These are phyloP conservation scores for Nemopilema nomurai DNA, from an alignment of 30 jellyfish, hydroid and myxozoan species.

Conservation along the genomic window DNA sequence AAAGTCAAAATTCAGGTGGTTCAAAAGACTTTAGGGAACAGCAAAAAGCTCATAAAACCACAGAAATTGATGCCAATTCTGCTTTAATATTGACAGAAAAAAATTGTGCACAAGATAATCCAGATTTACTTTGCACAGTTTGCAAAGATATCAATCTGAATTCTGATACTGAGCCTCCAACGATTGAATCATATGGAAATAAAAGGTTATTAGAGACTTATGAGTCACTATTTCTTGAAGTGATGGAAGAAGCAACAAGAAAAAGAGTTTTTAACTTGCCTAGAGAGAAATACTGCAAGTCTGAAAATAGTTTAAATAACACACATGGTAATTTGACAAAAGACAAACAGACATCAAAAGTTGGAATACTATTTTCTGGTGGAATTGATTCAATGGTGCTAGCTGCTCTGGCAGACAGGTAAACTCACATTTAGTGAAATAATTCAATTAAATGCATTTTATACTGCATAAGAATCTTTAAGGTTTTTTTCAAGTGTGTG, in stretches of 20 bases:
- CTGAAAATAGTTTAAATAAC: background rate
- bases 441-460: too few relatives aligned
- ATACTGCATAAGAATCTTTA: too few relatives aligned
- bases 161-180: constrained; percentile 34
- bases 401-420: constrained; percentile 92
- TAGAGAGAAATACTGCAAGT: background rate
- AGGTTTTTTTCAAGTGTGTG: too few relatives aligned
- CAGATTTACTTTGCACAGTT: background rate
- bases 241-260: constrained; percentile 61
- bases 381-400: constrained; percentile 89
- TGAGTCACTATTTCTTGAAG: constrained; percentile 5
- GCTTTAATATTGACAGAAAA: too few relatives aligned
- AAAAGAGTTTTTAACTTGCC: constrained; percentile 80
- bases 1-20: too few relatives aligned
- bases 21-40: too few relatives aligned
- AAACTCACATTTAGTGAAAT: background rate
- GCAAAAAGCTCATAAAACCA: too few relatives aligned
- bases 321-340: too few relatives aligned
- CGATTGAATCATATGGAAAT: background rate
- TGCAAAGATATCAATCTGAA: background rate
- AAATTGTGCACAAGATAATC: background rate
- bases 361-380: constrained; percentile 93
- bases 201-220: constrained; percentile 10
- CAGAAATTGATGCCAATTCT: too few relatives aligned
- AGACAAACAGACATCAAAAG: constrained; percentile 15